Evolutionary conservation across 2,797 vertebrate species (phyloP), one percentile per base, ranked within the genome.

Genomic region (Ispidina lecontei): DNA sequence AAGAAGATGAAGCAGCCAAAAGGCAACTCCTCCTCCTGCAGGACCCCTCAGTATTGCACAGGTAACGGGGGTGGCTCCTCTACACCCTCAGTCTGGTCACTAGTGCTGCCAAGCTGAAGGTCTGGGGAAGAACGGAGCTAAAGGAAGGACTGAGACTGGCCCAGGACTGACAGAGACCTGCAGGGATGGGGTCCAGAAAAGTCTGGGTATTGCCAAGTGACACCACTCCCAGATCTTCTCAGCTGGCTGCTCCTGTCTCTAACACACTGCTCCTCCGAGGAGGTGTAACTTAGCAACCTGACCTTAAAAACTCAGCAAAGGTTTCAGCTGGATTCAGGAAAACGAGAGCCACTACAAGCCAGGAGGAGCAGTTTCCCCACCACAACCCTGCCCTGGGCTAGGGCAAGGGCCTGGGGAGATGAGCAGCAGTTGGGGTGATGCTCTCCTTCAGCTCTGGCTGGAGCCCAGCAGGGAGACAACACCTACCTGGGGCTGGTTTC

Each of bases 221-320:
- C 72, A 56, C 39, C 7, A 3, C 71, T 59, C 28, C 39, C 31
- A 51, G 33, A 58, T 28, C 79, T 20, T 63, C 75, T 52, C 3
- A 72, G 60, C 7, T 1, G 0, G 52, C 49, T 59, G 68, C 59
- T 91, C 84, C 71, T 65, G 69, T 51, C 70, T 37, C 15, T 14
- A 75, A 22, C 18, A 41, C 2, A 0, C 52, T 64, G 26, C 76
- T 88, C 43, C 86, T 92, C 76, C 63, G 16, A 84, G 75, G 72
- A 93, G 69, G 91, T 69, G 94, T 94, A 89, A 95, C 95, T 95
- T 95, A 94, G 93, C 93, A 94, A 95, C 91, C 89, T 64, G 85
- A 74, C 85, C 93, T 95, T 89, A 93, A 88, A 94, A 91, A 87
- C 54, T 86, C 82, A 0, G 29, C 74, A 58, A 87, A 77, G 69